Percentiles rank a stretch among this genome's conserved stretches.
phyloP scores from a whole-genome alignment of 1,140 invertebrate species.

The Bombus confusus region DNA sequence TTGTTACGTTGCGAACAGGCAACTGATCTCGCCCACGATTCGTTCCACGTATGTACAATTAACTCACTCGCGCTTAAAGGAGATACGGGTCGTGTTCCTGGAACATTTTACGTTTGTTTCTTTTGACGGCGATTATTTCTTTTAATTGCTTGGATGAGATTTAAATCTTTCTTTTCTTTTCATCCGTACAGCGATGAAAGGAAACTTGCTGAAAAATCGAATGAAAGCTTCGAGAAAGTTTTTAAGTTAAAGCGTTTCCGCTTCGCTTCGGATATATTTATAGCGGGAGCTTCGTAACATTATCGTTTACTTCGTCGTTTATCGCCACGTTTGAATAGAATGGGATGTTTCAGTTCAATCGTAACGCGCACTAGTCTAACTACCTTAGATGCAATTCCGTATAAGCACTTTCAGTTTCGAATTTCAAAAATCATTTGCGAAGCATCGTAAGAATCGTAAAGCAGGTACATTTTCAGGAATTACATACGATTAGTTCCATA shows the following conservation, averaged over 20 bases:
- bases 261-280: no score
- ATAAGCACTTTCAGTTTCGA: not conserved
- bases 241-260: not conserved
- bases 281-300: no score
- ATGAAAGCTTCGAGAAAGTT: not conserved
- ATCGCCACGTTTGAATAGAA: no score
- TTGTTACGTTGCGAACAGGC: conserved; percentile 1
- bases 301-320: no score
- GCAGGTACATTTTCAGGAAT: not conserved
- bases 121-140: not conserved
- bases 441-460: not conserved
- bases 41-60: conserved; percentile 30
- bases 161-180: not conserved
- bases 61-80: conserved; percentile 21
- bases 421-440: not conserved
- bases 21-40: conserved; percentile 1
- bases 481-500: not conserved
- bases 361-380: not conserved
- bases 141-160: not conserved
- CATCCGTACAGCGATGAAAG: no score
- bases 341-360: not conserved
- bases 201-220: not conserved
- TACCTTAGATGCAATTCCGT: not conserved
- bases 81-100: not conserved
- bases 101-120: not conserved